Conservation (phyloP, 2,797 vertebrate genomes). For the Petrocephalus sullivani region DNA sequence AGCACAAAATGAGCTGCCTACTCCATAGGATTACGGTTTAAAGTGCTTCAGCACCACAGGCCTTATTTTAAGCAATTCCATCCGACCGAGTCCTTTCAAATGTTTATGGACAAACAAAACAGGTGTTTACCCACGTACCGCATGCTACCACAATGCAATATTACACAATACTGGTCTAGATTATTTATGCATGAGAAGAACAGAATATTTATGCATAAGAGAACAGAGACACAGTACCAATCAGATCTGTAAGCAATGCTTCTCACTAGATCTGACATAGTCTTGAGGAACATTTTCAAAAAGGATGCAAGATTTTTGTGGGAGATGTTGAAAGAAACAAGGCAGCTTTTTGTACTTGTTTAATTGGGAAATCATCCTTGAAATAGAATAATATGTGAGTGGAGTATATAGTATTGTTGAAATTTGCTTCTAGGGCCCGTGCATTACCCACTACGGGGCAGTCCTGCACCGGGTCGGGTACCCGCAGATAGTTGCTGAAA, state of each 20-base stretch:
- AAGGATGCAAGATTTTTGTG: background rate
- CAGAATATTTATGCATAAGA: background rate
- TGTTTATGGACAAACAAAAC: background rate
- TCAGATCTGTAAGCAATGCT: background rate
- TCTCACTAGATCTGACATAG: background rate
- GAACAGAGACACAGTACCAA: background rate
- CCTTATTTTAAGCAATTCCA: background rate
- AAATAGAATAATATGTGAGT: background rate
- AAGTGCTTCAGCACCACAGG: background rate
- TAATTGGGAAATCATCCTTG: background rate
- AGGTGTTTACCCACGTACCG: background rate
- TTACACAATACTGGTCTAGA: background rate
- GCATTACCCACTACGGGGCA: background rate
- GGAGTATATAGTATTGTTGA: background rate
- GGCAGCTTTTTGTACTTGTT: background rate
- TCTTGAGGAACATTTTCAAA: background rate
- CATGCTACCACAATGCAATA: background rate
- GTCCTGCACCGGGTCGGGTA: no score
- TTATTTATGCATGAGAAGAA: background rate
- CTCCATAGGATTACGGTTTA: background rate
- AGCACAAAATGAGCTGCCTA: background rate
- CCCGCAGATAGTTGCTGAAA: no score
- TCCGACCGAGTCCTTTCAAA: background rate
- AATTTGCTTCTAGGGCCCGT: background rate
- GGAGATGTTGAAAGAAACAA: background rate